These are phyloP conservation scores for Notothenia rossii DNA, from an alignment of 2,113 vertebrate genomes.

Conservation along the genomic window DNA sequence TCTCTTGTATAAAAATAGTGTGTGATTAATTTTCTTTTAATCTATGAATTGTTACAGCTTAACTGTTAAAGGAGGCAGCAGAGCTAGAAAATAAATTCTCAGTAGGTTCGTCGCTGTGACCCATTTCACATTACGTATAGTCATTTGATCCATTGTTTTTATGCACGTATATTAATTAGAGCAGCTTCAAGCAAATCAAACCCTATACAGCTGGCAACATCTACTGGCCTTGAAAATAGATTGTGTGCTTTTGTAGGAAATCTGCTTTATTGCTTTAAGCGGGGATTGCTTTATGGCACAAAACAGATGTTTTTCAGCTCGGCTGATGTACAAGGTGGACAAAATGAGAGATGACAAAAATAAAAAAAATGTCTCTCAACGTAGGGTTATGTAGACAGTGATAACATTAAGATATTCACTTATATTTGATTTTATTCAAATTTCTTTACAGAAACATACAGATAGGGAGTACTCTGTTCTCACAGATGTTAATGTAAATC, in stretches of 20 bases:
- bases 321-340: constrained; percentile 24
- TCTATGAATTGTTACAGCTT: too few relatives aligned
- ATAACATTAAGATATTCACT: neutral
- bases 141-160: neutral
- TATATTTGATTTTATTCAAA: neutral
- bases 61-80: too few relatives aligned
- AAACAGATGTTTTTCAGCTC: constrained; percentile 56
- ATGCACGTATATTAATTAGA: neutral
- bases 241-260: constrained; percentile 34
- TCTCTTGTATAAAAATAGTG: too few relatives aligned
- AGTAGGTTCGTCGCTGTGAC: neutral
- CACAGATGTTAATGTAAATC: constrained; percentile 21
- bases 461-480: neutral
- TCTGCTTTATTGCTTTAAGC: constrained; percentile 29
- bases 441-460: neutral
- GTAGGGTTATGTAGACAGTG: constrained; percentile 10
- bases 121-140: neutral
- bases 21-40: too few relatives aligned
- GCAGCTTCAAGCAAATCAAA: constrained; percentile 5
- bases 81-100: too few relatives aligned
- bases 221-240: constrained; percentile 16
- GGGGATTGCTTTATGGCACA: constrained; percentile 33
- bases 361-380: neutral
- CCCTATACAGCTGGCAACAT: neutral
- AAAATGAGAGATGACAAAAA: constrained; percentile 16